Evolutionary conservation across 2,113 vertebrate genomes (phyloP).

Genomic region (Oryzias curvinotus): DNA sequence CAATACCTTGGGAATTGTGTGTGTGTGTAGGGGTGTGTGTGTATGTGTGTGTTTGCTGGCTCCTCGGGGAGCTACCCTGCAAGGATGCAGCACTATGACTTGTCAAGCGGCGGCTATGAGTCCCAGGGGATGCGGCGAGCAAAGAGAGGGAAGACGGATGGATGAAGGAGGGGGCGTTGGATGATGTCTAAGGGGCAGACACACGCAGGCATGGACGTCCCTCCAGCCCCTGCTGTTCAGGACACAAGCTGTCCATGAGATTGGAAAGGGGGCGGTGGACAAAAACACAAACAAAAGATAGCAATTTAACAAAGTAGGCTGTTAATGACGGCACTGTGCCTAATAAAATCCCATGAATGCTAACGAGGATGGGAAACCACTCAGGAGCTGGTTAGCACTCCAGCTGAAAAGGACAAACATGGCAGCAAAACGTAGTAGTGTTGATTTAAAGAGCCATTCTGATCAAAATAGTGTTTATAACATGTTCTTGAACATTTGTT

Average conservation of each 20-base stretch:
- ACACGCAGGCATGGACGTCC: constrained; percentile 43
- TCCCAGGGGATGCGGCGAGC: constrained; percentile 54
- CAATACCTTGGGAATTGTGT: constrained; percentile 72
- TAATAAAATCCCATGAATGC: constrained; percentile 57
- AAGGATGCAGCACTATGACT: constrained; percentile 73
- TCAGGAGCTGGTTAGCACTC: constrained; percentile 14
- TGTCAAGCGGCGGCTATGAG: constrained; percentile 71
- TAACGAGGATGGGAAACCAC: constrained; percentile 32
- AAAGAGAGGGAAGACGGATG: constrained; percentile 50
- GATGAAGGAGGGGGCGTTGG: constrained; percentile 41
- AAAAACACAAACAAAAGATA: constrained; percentile 66
- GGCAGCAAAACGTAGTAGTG: constrained; percentile 2
- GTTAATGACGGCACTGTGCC: constrained; percentile 62
- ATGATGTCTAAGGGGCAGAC: constrained; percentile 51
- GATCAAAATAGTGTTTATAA: too few species aligned
- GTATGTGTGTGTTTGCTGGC: constrained; percentile 19
- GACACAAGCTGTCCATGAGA: constrained; percentile 65
- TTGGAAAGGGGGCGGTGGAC: constrained; percentile 46
- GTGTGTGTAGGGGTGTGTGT: constrained; percentile 5
- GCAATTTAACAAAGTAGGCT: constrained; percentile 76
- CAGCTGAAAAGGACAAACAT: not conserved
- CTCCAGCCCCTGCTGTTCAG: constrained; percentile 67
- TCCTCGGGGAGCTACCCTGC: constrained; percentile 58
- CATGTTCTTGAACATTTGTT: too few species aligned
- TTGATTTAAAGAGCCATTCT: too few species aligned